Base-by-base conservation (phyloP, 2,113 vertebrate species). In the Illadopsis cleaveri region DNA sequence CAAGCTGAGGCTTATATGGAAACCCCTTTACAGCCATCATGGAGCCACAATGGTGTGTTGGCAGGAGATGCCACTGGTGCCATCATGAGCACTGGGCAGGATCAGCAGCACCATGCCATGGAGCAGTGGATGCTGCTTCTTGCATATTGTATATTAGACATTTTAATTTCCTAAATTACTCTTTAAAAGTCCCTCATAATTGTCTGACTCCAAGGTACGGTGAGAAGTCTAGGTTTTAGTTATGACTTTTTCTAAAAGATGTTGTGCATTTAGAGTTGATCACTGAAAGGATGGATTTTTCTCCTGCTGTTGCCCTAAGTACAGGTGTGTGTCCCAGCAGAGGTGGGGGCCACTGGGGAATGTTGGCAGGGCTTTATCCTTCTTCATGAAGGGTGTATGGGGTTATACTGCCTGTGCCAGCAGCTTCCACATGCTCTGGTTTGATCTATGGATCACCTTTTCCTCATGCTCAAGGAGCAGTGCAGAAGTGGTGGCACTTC, bases 91-190 rank as follows among this genome's bases (percentile, higher is more conserved):
- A 15, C 17, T 51, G 53, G 75, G 82, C 86, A 10, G 87, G 64
- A 47, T 10, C 21, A 2, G 21, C 93, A 37, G 86, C 87, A 79
- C 18, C 11, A 44, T 19, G 60, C 53, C 57, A 8, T 2, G 1
- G 33, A 16, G 71, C 91, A 86, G 60, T 40, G 65, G 10, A 7
- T 51, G 14, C 56, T 2, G 5, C 54, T 89, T 82, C 94, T 51
- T 65, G 81, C 22, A 0, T 91, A 4, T 48, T 58, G 20, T 2
- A 9, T 47, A 53, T 83, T 89, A 93, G 82, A 73, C 95, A 96
- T 94, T 91, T 82, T 93, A 94, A 90, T 97, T 94, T 90, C 91
- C 48, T 82, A 65, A 95, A 91, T 94, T 94, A 61, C 93, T 97
- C 75, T 71, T 96, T 97, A 95, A 57, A 90, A 91, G 83, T 27